These are phyloP conservation scores for Cataglyphis livida DNA, from an alignment of 2,888 invertebrate species.

Conservation along the genomic window DNA sequence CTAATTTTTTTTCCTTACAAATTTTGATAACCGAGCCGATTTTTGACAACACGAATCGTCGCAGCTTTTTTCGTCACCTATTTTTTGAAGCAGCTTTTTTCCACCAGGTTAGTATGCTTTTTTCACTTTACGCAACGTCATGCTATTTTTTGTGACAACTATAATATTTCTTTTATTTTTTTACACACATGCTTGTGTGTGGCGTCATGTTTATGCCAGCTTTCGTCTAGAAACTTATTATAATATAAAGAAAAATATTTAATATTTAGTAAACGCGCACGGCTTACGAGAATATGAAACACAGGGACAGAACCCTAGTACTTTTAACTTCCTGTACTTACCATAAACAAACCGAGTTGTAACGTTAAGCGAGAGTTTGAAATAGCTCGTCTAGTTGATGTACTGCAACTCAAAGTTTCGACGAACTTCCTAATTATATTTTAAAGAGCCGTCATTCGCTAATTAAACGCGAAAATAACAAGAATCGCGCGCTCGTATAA, in stretches of 20 bases:
- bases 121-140: constrained; percentile 70
- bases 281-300: constrained; percentile 59
- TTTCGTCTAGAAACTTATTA: constrained; percentile 21
- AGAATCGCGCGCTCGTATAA: not conserved
- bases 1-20: constrained; percentile 7
- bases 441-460: not conserved
- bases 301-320: constrained; percentile 32
- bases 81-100: constrained; percentile 78
- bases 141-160: constrained; percentile 62
- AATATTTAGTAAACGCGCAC: constrained; percentile 60
- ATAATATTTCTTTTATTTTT: constrained; percentile 51
- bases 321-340: constrained; percentile 14
- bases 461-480: constrained; percentile 25
- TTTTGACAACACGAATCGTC: constrained; percentile 55
- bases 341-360: not conserved
- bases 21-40: constrained; percentile 47
- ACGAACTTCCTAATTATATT: constrained; percentile 19
- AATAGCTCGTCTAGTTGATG: constrained; percentile 5
- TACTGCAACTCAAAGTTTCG: constrained; percentile 2
- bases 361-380: constrained; percentile 21
- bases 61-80: constrained; percentile 64
- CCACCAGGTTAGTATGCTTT: constrained; percentile 80
- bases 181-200: constrained; percentile 48
- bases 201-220: constrained; percentile 45
- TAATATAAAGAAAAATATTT: not conserved